Percentiles rank a stretch among this genome's conserved stretches.
Evolutionary conservation across 1,140 invertebrate species (phyloP).

Genomic region (Ips nitidus): DNA sequence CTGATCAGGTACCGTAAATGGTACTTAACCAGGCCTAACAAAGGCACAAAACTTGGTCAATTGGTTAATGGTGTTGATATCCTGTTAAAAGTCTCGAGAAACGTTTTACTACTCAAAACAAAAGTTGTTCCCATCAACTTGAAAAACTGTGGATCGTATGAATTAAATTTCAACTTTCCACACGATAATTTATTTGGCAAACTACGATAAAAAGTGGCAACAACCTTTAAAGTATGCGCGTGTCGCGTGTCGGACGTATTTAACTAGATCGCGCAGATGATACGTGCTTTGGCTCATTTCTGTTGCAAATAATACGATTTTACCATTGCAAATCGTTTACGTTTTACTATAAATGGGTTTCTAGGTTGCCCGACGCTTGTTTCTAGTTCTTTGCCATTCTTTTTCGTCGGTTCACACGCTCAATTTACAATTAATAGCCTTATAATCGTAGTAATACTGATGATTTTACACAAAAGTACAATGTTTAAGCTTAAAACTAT

Average conservation of each 20-base stretch:
- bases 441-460: too few relatives aligned
- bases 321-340: not conserved
- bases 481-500: too few relatives aligned
- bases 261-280: not conserved
- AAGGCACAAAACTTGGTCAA: constrained; percentile 40
- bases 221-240: not conserved
- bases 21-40: constrained; percentile 31
- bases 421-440: too few relatives aligned
- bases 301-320: too few relatives aligned
- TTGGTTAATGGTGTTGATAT: not conserved
- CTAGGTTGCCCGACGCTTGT: not conserved
- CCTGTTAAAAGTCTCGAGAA: too few relatives aligned
- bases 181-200: not conserved
- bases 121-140: too few relatives aligned
- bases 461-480: too few relatives aligned
- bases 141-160: not conserved
- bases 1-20: constrained; percentile 7
- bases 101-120: too few relatives aligned
- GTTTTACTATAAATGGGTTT: not conserved
- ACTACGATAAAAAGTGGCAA: not conserved
- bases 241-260: not conserved
- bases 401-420: not conserved
- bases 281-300: too few relatives aligned
- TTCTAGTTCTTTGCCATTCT: not conserved
- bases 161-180: constrained; percentile 1